These are phyloP conservation scores for Erithacus rubecula DNA, from an alignment of 2,797 vertebrate species.

Conservation along the genomic window DNA sequence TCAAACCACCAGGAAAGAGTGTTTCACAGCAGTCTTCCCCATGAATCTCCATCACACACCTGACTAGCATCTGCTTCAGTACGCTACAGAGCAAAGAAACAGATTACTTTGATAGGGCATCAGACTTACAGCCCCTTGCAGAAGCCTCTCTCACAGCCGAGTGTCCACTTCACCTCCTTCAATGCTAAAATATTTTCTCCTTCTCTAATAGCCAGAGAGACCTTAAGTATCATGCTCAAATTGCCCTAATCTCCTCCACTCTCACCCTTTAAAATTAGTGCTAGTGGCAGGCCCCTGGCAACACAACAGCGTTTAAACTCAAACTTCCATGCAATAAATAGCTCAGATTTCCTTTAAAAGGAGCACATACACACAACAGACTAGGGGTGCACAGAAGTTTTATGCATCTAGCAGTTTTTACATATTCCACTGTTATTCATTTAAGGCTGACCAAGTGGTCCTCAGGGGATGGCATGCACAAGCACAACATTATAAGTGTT, in stretches of 20 bases:
- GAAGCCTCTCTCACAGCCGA: background rate
- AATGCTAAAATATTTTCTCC: background rate
- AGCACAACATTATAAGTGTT: conserved; percentile 71
- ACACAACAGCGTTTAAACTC: conserved; percentile 40
- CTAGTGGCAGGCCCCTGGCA: conserved; percentile 47
- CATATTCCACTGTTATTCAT: conserved; percentile 67
- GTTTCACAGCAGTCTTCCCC: background rate
- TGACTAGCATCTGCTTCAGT: conserved; percentile 34
- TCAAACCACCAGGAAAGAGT: background rate
- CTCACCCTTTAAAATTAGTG: conserved; percentile 61
- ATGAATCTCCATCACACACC: background rate
- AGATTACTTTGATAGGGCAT: background rate
- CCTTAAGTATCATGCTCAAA: conserved; percentile 46
- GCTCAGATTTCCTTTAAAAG: conserved; percentile 62
- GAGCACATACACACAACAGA: conserved; percentile 27
- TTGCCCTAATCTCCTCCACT: conserved; percentile 10
- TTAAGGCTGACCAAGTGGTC: conserved; percentile 65
- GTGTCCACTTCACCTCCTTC: background rate
- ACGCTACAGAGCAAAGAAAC: background rate
- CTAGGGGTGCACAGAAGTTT: conserved; percentile 38
- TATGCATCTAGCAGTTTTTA: conserved; percentile 66
- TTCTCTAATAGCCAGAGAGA: background rate
- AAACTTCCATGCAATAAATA: conserved; percentile 58
- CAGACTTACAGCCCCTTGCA: background rate
- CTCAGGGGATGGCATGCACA: conserved; percentile 66